Conservation (phyloP, 2,888 invertebrate genomes). For the Sesamia inferens region DNA sequence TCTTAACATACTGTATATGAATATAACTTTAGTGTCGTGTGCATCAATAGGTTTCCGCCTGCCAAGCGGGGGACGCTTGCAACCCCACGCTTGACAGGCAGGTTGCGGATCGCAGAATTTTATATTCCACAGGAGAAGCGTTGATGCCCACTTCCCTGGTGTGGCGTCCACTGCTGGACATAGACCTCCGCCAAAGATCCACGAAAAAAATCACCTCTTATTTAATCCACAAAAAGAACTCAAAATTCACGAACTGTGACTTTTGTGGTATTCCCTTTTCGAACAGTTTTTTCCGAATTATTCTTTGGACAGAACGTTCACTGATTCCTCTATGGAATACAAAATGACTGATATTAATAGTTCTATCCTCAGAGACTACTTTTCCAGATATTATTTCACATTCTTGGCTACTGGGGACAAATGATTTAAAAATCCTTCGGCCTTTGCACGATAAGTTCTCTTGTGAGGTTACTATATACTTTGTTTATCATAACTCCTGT, state of each 20-base stretch:
- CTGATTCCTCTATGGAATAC: slow-evolving; percentile 45
- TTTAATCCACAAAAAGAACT: slow-evolving; percentile 14
- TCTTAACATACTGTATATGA: too few relatives aligned
- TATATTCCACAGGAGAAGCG: too few relatives aligned
- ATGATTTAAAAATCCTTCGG: neutral
- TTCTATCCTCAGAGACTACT: slow-evolving; percentile 3
- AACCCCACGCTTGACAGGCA: too few relatives aligned
- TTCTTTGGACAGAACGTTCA: slow-evolving; percentile 37
- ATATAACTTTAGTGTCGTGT: too few relatives aligned
- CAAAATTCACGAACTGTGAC: slow-evolving; percentile 56
- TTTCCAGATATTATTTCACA: slow-evolving; percentile 18
- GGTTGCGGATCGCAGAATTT: too few relatives aligned
- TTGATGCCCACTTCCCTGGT: too few relatives aligned
- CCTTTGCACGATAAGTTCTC: neutral
- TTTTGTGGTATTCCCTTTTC: slow-evolving; percentile 43
- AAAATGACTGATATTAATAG: slow-evolving; percentile 49
- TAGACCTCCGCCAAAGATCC: too few relatives aligned
- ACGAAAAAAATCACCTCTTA: slow-evolving; percentile 23
- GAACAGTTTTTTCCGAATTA: slow-evolving; percentile 40
- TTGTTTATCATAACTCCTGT: neutral
- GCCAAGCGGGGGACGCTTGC: too few relatives aligned
- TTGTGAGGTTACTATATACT: too few relatives aligned
- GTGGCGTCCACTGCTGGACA: too few relatives aligned
- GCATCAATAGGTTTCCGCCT: too few relatives aligned
- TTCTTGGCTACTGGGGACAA: neutral